Percentiles rank a stretch among this genome's conserved stretches.
Conservation (phyloP, 2,888 invertebrate species). For the Homarus gammarus region DNA sequence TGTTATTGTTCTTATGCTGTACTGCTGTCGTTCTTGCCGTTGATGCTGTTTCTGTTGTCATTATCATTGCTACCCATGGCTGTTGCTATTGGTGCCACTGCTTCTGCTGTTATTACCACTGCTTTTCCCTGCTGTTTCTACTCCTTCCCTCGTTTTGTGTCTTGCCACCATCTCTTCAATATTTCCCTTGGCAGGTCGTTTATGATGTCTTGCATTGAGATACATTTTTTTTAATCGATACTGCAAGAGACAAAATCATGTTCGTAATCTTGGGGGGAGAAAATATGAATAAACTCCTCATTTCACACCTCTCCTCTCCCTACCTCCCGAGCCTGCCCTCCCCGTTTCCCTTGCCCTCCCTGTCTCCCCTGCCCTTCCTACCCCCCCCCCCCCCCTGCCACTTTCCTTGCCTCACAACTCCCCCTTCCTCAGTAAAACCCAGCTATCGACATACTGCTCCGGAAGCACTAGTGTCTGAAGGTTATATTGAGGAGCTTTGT, state of each 20-base stretch:
- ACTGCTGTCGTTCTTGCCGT: slow-evolving; percentile 1
- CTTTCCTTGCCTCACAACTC: too few species aligned
- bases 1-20: background rate
- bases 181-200: too few species aligned
- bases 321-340: background rate
- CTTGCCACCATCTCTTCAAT: background rate
- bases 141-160: too few species aligned
- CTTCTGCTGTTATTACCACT: background rate
- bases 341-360: background rate
- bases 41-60: too few species aligned
- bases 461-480: background rate
- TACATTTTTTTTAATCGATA: too few species aligned
- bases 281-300: too few species aligned
- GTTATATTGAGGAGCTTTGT: background rate
- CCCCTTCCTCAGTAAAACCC: background rate
- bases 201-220: too few species aligned
- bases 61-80: background rate
- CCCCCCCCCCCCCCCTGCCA: slow-evolving; percentile 10
- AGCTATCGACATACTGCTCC: background rate
- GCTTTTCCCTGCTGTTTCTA: background rate
- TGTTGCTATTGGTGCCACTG: background rate
- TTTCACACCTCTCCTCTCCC: background rate
- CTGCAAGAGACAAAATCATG: too few species aligned
- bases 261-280: too few species aligned
- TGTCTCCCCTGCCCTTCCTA: background rate